Conservation (phyloP, 2,888 invertebrate species). For the Atherix ibis region DNA sequence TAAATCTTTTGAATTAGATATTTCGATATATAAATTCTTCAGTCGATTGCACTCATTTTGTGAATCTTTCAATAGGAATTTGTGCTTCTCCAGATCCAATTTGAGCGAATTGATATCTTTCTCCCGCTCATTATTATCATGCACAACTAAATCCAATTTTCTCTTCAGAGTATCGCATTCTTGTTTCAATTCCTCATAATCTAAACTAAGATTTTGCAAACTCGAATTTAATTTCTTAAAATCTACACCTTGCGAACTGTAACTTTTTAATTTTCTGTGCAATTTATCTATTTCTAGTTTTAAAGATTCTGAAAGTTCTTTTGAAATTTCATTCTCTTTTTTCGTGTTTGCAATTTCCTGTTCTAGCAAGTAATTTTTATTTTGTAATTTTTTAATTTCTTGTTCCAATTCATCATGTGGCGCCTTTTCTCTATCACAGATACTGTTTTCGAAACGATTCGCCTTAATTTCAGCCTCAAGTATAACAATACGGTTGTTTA, state of each 20-base stretch:
- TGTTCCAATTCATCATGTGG: constrained; percentile 29
- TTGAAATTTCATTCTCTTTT: constrained; percentile 8
- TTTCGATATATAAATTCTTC: constrained; percentile 39
- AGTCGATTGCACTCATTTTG: constrained; percentile 39
- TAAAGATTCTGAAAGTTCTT: constrained; percentile 30
- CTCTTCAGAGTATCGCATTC: constrained; percentile 21
- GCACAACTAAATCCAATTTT: constrained; percentile 18
- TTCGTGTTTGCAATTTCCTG: constrained; percentile 32
- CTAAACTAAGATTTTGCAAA: constrained; percentile 36
- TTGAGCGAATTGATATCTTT: too few species aligned
- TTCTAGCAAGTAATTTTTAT: constrained; percentile 28
- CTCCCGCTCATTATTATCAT: constrained; percentile 18
- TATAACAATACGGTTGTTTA: constrained; percentile 22
- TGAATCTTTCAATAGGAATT: constrained; percentile 37
- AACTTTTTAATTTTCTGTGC: constrained; percentile 30
- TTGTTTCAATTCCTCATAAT: constrained; percentile 28
- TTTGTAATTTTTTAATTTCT: constrained; percentile 30
- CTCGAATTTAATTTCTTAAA: constrained; percentile 33
- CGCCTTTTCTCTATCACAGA: constrained; percentile 26
- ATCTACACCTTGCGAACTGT: constrained; percentile 32
- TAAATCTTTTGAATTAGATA: constrained; percentile 44
- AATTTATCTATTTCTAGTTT: constrained; percentile 6
- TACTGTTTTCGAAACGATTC: constrained; percentile 31
- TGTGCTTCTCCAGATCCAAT: constrained; percentile 36
- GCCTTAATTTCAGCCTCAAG: constrained; percentile 29